A percentile compares a stretch with the other conserved stretches of the same genome.
Evolutionary conservation across 2,113 vertebrate genomes (phyloP).

Genomic region (Triplophysa siluroides): DNA sequence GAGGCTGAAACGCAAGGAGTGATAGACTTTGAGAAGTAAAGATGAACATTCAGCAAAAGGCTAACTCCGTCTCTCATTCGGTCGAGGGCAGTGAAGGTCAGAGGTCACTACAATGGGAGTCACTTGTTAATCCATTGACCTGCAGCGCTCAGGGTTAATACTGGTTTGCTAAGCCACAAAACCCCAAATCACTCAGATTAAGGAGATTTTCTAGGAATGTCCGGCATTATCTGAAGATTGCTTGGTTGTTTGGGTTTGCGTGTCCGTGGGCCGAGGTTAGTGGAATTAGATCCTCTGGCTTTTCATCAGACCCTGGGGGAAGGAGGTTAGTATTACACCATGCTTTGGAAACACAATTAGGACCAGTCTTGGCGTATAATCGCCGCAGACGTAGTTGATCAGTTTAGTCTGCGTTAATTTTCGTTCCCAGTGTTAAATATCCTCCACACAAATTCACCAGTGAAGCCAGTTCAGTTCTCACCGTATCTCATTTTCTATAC

Average conservation of each 20-base stretch:
- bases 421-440: slow-evolving; percentile 4
- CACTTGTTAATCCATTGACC: slow-evolving; percentile 63
- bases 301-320: slow-evolving; percentile 21
- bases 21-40: slow-evolving; percentile 18
- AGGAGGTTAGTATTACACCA: slow-evolving; percentile 33
- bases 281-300: slow-evolving; percentile 14
- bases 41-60: slow-evolving; percentile 53
- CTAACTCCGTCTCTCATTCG: slow-evolving; percentile 46
- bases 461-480: neutral
- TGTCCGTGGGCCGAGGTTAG: slow-evolving; percentile 20
- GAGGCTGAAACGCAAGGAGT: neutral
- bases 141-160: slow-evolving; percentile 60
- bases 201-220: slow-evolving; percentile 61
- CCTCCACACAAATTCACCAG: neutral
- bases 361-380: slow-evolving; percentile 6
- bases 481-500: neutral
- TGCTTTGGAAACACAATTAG: slow-evolving; percentile 22
- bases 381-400: neutral
- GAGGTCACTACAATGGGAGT: slow-evolving; percentile 52
- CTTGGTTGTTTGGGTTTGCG: slow-evolving; percentile 39
- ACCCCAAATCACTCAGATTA: slow-evolving; percentile 52
- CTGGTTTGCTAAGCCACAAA: slow-evolving; percentile 61
- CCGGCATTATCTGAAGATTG: slow-evolving; percentile 51
- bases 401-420: slow-evolving; percentile 19
- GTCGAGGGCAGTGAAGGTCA: slow-evolving; percentile 43